Evolutionary conservation across 2,113 vertebrate species (phyloP).

Genomic region (Burhinus bistriatus): DNA sequence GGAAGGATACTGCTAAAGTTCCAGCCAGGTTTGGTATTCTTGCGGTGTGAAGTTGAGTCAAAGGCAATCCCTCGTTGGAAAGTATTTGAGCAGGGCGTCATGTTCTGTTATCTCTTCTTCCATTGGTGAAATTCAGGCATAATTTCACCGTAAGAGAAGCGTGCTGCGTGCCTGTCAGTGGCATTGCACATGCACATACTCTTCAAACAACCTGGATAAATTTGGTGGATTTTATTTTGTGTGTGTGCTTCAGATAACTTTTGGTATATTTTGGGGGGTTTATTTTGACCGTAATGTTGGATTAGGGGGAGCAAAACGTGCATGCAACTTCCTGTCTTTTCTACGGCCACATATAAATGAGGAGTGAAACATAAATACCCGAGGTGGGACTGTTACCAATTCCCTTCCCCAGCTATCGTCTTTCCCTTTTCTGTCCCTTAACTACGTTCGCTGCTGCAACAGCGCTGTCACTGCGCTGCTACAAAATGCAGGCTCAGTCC

Average conservation of each 20-base stretch:
- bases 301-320: not conserved
- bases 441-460: not conserved
- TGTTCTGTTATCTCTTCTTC: not conserved
- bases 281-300: not conserved
- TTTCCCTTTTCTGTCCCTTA: not conserved
- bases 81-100: fast-evolving
- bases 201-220: not conserved
- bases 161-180: not conserved
- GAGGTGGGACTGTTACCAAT: not conserved
- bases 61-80: not conserved
- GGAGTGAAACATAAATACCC: not conserved
- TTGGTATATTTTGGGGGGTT: fast-evolving
- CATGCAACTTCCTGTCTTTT: not conserved
- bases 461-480: not conserved
- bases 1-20: not conserved
- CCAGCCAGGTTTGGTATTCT: not conserved
- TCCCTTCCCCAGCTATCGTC: not conserved
- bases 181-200: not conserved
- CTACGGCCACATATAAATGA: fast-evolving
- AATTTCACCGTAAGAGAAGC: not conserved
- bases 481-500: not conserved
- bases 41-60: not conserved
- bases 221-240: not conserved
- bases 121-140: not conserved
- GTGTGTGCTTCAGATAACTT: not conserved